These are phyloP conservation scores for Pseudotriccus pelzelni DNA, from an alignment of 2,797 vertebrate genomes.

Conservation along the genomic window DNA sequence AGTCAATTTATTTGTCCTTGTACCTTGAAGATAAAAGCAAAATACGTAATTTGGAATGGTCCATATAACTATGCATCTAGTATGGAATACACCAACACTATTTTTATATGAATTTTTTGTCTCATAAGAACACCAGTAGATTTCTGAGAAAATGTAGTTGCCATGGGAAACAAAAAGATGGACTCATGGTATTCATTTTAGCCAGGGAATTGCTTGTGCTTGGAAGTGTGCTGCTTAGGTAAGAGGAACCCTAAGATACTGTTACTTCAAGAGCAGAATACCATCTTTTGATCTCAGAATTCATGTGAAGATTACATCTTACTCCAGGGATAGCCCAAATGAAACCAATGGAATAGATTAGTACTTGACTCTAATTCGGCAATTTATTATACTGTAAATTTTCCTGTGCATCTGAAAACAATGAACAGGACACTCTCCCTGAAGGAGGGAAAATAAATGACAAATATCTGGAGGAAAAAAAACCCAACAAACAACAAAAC, in stretches of 20 bases:
- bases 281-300: neutral
- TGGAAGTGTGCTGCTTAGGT: neutral
- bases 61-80: neutral
- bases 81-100: neutral
- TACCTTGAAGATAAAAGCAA: neutral
- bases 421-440: neutral
- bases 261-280: neutral
- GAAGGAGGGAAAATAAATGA: neutral
- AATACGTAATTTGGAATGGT: neutral
- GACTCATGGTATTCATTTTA: neutral
- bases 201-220: neutral
- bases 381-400: neutral
- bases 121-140: neutral
- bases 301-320: neutral
- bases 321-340: neutral
- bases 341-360: neutral
- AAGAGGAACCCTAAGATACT: neutral
- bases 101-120: neutral
- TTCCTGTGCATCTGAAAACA: neutral
- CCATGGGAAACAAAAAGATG: neutral
- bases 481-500: rapidly evolving
- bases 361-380: neutral
- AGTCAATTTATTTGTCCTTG: neutral
- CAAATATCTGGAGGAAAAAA: neutral
- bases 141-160: neutral